phyloP scores from a whole-genome alignment of 2,797 vertebrate genomes.

The Hyperoplus lanceolatus region DNA sequence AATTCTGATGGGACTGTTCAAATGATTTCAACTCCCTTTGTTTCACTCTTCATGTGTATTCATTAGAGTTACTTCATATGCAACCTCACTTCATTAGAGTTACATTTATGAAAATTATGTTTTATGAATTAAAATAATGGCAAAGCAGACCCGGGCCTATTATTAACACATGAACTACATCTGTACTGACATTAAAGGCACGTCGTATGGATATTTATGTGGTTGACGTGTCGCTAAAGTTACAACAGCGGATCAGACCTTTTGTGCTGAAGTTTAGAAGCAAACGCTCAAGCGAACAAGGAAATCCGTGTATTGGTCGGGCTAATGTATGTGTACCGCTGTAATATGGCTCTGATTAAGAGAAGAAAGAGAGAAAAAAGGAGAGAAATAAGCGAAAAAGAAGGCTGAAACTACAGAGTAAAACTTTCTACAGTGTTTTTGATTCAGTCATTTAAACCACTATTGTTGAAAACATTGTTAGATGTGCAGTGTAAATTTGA shows the following conservation, averaged over 20 bases:
- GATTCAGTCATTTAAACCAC: neutral
- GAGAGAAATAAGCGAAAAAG: conserved; percentile 9
- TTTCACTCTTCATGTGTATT: conserved; percentile 90
- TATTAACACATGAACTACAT: conserved; percentile 88
- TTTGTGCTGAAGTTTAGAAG: conserved; percentile 1
- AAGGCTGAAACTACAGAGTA: neutral
- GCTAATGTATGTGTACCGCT: conserved; percentile 12
- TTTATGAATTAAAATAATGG: conserved; percentile 86
- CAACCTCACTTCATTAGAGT: conserved; percentile 93
- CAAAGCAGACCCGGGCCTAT: conserved; percentile 89
- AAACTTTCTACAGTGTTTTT: neutral
- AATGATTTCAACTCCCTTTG: conserved; percentile 88
- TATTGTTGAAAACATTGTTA: neutral
- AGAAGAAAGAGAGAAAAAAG: conserved; percentile 17
- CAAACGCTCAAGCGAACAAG: conserved; percentile 19
- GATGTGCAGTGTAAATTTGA: neutral
- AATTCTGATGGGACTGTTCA: conserved; percentile 93
- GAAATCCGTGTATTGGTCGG: conserved; percentile 28
- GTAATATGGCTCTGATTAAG: conserved; percentile 22
- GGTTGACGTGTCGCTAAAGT: conserved; percentile 43
- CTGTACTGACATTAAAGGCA: conserved; percentile 56
- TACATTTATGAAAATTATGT: conserved; percentile 93
- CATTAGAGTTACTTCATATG: conserved; percentile 88
- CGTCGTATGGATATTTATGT: conserved; percentile 17
- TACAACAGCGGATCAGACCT: neutral